Percentiles rank a stretch among this genome's conserved stretches.
Conservation (phyloP, 2,113 vertebrate species). For the Cettia cetti region DNA sequence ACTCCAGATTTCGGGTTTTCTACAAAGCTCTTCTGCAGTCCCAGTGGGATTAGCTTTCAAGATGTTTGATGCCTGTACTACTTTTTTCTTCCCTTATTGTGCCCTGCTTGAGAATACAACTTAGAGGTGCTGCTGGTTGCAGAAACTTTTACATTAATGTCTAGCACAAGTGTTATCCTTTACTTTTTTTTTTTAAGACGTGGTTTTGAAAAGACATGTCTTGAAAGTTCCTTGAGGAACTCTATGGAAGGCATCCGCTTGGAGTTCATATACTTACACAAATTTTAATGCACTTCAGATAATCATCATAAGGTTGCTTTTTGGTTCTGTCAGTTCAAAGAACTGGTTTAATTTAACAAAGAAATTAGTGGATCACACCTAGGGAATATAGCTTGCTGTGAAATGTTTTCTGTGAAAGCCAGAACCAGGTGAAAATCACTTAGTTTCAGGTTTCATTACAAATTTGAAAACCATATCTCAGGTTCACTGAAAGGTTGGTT, state of each 20-base stretch:
- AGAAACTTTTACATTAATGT: not conserved
- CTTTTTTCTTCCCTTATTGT: not conserved
- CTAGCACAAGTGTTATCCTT: not conserved
- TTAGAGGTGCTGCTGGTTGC: not conserved
- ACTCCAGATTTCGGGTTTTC: not conserved
- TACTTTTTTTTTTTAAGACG: not conserved
- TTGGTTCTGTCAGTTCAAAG: not conserved
- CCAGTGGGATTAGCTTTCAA: not conserved
- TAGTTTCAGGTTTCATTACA: constrained; percentile 68
- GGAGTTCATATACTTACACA: not conserved
- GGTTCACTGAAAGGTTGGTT: constrained; percentile 66
- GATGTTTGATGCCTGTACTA: not conserved
- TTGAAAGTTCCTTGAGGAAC: not conserved
- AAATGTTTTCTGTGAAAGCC: constrained; percentile 55
- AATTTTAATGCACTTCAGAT: not conserved
- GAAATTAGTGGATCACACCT: constrained; percentile 38
- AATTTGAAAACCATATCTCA: constrained; percentile 66
- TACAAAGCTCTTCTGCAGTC: not conserved
- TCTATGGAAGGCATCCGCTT: not conserved
- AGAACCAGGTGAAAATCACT: constrained; percentile 66
- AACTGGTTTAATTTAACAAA: constrained; percentile 11
- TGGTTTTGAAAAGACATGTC: not conserved
- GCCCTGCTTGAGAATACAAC: not conserved
- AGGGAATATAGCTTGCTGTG: constrained; percentile 53
- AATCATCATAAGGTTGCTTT: not conserved